These are phyloP conservation scores for Tapirus indicus DNA, from an alignment of 2,797 vertebrate genomes.

Conservation along the genomic window DNA sequence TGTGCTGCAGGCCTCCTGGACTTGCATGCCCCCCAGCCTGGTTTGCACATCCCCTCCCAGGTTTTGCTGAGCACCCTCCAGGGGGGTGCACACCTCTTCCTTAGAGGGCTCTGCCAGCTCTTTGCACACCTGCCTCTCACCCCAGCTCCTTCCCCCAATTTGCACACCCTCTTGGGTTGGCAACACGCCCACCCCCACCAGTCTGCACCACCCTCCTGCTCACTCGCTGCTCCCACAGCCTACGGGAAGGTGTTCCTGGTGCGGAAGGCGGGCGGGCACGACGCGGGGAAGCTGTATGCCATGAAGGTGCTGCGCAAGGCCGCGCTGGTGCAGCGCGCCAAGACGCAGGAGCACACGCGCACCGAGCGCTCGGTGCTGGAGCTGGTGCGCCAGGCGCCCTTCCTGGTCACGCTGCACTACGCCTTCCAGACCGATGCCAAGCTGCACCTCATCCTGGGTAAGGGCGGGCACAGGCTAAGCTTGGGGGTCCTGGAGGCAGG, in stretches of 20 bases:
- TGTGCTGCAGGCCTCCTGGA: neutral
- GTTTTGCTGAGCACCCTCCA: neutral
- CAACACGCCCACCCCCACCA: neutral
- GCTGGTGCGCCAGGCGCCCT: conserved; percentile 96
- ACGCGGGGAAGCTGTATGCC: conserved; percentile 94
- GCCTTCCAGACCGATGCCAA: conserved; percentile 97
- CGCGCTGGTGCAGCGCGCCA: conserved; percentile 95
- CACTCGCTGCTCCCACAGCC: conserved; percentile 87
- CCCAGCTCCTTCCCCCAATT: neutral
- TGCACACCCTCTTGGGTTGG: neutral
- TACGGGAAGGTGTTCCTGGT: conserved; percentile 98
- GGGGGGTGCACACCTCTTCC: neutral
- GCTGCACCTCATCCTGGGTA: conserved; percentile 96
- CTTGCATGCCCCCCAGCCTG: neutral
- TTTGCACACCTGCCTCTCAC: conserved; percentile 21
- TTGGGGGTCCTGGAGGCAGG: neutral
- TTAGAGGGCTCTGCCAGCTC: neutral
- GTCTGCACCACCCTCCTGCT: neutral
- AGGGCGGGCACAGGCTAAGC: neutral
- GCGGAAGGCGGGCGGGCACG: conserved; percentile 94
- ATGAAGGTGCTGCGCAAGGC: conserved; percentile 99
- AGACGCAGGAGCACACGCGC: conserved; percentile 96
- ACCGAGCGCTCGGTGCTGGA: conserved; percentile 96
- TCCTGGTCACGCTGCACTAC: conserved; percentile 97
- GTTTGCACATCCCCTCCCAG: neutral